phyloP scores from a whole-genome alignment of 2,113 vertebrate genomes.

The Engraulis encrasicolus region DNA sequence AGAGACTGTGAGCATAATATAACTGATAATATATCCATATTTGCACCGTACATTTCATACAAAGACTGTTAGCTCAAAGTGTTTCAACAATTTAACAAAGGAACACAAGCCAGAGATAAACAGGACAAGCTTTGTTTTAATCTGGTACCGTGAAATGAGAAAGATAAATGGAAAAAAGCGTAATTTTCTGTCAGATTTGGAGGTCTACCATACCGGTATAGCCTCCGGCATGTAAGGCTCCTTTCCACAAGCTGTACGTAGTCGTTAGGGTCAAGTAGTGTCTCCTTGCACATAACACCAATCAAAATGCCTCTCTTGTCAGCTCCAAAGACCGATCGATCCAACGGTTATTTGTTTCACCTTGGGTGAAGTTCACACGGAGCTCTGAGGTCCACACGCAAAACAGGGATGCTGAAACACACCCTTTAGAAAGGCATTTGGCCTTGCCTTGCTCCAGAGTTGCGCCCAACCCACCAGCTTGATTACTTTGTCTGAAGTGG shows the following conservation, averaged over 20 bases:
- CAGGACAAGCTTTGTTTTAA: no score
- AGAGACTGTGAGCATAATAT: no score
- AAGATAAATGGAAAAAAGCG: no score
- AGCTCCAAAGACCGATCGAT: conserved; percentile 23
- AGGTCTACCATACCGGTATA: no score
- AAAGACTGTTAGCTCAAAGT: no score
- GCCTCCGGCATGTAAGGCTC: neutral
- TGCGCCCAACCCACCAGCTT: no score
- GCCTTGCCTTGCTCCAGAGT: neutral
- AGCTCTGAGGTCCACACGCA: conserved; percentile 31
- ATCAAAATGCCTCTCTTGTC: neutral
- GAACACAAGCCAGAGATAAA: no score
- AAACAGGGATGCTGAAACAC: conserved; percentile 21
- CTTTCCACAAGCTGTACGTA: neutral
- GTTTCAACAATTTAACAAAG: no score
- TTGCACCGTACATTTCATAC: no score
- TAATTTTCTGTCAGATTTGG: no score
- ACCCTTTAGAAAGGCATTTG: neutral
- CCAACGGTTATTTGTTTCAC: conserved; percentile 29
- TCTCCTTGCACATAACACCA: neutral
- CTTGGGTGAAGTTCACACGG: conserved; percentile 19
- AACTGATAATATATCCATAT: no score
- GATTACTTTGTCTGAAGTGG: conserved; percentile 16
- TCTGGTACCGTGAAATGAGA: no score
- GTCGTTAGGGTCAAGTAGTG: neutral